Conservation (phyloP, 2,113 vertebrate species). For the Naja naja region DNA sequence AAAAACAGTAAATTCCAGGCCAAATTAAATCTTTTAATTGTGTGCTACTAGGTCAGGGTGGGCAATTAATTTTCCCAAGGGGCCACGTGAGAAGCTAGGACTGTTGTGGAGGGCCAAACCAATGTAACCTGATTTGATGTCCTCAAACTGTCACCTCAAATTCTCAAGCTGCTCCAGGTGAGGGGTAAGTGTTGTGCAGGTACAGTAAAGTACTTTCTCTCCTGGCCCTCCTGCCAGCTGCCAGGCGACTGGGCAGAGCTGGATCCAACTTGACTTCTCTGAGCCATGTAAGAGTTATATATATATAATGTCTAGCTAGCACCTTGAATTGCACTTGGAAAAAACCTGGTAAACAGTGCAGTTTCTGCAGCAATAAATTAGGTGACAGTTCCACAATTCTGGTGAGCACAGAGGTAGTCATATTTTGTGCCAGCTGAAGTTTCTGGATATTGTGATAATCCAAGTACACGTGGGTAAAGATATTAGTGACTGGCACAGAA, state of each 20-base stretch:
- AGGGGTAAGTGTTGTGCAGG: too few species aligned
- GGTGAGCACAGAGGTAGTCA: neutral
- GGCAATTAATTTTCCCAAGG: neutral
- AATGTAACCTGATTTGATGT: neutral
- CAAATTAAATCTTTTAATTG: neutral
- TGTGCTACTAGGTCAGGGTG: neutral
- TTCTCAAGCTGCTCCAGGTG: too few species aligned
- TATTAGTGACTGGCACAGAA: neutral
- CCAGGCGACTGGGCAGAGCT: too few species aligned
- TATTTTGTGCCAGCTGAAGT: neutral
- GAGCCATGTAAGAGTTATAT: neutral
- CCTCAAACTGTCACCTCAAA: too few species aligned
- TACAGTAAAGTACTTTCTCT: too few species aligned
- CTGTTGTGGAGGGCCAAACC: neutral
- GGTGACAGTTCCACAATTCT: neutral
- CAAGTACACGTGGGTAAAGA: neutral
- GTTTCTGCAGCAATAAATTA: neutral
- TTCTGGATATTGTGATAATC: neutral
- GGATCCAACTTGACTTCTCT: neutral
- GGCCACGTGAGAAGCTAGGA: neutral
- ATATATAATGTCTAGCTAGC: neutral
- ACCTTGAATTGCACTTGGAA: neutral
- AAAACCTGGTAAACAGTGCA: neutral
- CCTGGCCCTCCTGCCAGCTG: too few species aligned
- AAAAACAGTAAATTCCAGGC: neutral